Conservation (phyloP, 23 tunicate species). For the Trididemnum clinides region DNA sequence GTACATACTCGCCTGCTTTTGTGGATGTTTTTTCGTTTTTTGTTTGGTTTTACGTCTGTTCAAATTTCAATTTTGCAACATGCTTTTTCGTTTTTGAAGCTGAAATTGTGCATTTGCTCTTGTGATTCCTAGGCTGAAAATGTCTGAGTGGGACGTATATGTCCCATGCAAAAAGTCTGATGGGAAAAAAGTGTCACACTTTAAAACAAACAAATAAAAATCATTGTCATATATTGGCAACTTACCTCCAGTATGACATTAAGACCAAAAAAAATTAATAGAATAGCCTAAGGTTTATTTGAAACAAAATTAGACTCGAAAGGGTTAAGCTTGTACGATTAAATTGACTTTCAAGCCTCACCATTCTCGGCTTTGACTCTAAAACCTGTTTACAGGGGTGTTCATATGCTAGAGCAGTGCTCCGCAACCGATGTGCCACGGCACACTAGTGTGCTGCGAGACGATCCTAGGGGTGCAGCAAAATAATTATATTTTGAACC, state of each 20-base stretch:
- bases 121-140: not conserved
- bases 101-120: constrained; percentile 17
- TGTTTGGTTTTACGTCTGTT: constrained; percentile 20
- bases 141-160: constrained; percentile 26
- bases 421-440: no score
- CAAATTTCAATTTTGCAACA: constrained; percentile 14
- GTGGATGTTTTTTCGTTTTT: constrained; percentile 14
- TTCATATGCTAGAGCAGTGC: no score
- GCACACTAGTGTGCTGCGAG: no score
- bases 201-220: constrained; percentile 17
- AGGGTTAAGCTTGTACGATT: no score
- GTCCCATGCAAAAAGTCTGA: constrained; percentile 34
- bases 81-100: constrained; percentile 13
- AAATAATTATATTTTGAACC: no score
- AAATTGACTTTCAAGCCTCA: no score
- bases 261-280: constrained; percentile 19
- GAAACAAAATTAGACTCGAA: constrained; percentile 17
- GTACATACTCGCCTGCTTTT: constrained; percentile 21
- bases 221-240: not conserved
- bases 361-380: no score
- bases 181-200: constrained; percentile 28
- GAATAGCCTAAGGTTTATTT: constrained; percentile 15
- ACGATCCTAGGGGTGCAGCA: no score
- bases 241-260: constrained; percentile 8
- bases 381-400: no score